Base-by-base conservation (phyloP, 1,140 invertebrate genomes). In the Hormaphis cornu region DNA sequence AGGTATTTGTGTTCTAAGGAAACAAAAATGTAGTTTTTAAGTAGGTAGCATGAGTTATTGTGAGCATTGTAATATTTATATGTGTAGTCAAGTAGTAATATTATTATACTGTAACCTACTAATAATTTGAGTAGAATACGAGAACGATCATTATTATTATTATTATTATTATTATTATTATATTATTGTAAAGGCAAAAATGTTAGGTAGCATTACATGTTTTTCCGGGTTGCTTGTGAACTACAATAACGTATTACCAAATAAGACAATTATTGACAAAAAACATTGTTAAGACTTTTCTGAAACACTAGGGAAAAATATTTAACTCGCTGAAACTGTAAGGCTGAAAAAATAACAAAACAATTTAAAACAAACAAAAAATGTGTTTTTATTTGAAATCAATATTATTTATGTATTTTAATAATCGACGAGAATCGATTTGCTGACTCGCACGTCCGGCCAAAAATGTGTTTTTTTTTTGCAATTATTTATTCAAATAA, bases 321-420 rank as follows among this genome's bases (percentile, higher is more conserved):
- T 33, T 66, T 66, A 66, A 66, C 61, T 66, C 61, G 61, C 61
- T 66, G 61, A 66, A 66, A 66, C 61, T 66, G 61, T 66, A 66
- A 66, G 61, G 61, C 61, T 66, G 61, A 66, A 66, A 63, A 63
- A 66, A 66, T 66, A 66, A 66, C 61, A 66, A 66, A 66, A 66
- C 61, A 48, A 50, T 66, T 50, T 66, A 44, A 66, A 66, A 66
- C 61, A 66, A 48, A 63, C 18, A 20, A 63, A 14, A 9, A 22
- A 8, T 50, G 61, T 66, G 59, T 63, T 66, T 50, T 66, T 66
- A 66, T 66, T 66, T 66, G 1, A 53, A 30, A 53, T 14, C 12
- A 28, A 48, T 22, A 1, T 4, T 4, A 26, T 50, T 50, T 50
- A 24, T 12, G 44, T 22, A n/a, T 46, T 22, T 44, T 22, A n/a